These are phyloP conservation scores for Heterotilapia buettikoferi DNA, from an alignment of 2,113 vertebrate species.

Conservation along the genomic window DNA sequence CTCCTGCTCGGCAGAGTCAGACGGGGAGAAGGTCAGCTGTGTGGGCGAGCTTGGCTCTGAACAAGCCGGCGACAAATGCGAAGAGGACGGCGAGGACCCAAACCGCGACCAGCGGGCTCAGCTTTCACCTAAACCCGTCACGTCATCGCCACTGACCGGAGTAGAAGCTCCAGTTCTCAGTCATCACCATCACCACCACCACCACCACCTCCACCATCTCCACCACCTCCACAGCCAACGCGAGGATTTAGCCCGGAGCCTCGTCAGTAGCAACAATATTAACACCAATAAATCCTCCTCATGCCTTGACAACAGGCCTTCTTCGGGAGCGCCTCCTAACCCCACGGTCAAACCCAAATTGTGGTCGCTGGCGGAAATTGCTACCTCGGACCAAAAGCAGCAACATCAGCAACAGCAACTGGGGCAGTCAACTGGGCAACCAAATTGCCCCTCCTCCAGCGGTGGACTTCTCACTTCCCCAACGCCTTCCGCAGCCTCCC, in stretches of 20 bases:
- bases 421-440: conserved; percentile 60
- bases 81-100: conserved; percentile 69
- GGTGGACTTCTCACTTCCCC: conserved; percentile 77
- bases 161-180: conserved; percentile 83
- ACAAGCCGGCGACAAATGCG: conserved; percentile 80
- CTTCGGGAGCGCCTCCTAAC: conserved; percentile 74
- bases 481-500: conserved; percentile 75
- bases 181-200: conserved; percentile 67
- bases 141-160: conserved; percentile 85
- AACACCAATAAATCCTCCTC: conserved; percentile 74
- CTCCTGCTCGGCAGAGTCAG: conserved; percentile 93
- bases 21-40: conserved; percentile 84
- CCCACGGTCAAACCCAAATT: conserved; percentile 87
- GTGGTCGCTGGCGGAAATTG: conserved; percentile 97
- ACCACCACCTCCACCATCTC: conserved; percentile 71
- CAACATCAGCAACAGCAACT: conserved; percentile 56
- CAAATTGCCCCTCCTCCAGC: conserved; percentile 69
- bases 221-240: conserved; percentile 74
- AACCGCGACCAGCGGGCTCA: conserved; percentile 70
- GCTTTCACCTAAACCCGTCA: conserved; percentile 79
- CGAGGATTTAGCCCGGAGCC: conserved; percentile 68
- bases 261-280: conserved; percentile 44
- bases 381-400: conserved; percentile 96
- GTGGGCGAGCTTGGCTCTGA: conserved; percentile 78
- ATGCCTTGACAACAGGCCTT: conserved; percentile 75